Evolutionary conservation across 2,797 vertebrate species (phyloP), one percentile per base, ranked within the genome.

Genomic region (Myotis planiceps): DNA sequence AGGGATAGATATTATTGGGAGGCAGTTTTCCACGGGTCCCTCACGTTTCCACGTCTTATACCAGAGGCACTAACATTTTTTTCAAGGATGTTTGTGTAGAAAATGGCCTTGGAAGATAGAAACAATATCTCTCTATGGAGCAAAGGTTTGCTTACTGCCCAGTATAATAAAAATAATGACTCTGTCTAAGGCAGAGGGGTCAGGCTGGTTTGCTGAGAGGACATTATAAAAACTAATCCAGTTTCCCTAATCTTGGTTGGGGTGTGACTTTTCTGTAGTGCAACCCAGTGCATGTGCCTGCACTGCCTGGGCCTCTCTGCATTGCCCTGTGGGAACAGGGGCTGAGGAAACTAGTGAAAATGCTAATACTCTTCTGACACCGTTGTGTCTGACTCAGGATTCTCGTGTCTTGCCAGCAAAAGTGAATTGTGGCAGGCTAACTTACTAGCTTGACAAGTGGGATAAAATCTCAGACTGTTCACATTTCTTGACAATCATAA

Each of bases 131-230:
- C 12, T 66, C 84, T 84, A n/a, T 75, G 29, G 25, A 80, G 14
- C 37, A 81, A 95, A 94, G 34, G 45, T 78, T 83, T 92, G 3
- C 68, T 95, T 74, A 81, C 42, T 72, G 32, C 85, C 47, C 37
- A 82, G 1, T 58, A 51, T 58, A 60, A 88, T 80, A 72, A 90
- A 88, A 55, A 80, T 18, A 81, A 94, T 16, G 16, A 53, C 71
- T 86, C 18, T 65, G 34, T 74, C 23, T 42, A 94, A 87, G 2
- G 18, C 92, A 91, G 92, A 90, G 39, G 7, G 34, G 7, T 79
- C 82, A 94, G 65, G 32, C 9, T 74, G 23, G 13, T 75, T 82
- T 90, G 47, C 32, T 88, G 9, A 53, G 45, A 53, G 49, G 27
- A 34, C 53, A 69, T 39, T 69, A 45, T 34, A 21, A 78, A 88